Evolutionary conservation across 2,888 invertebrate species (phyloP).

Genomic region (Eurytoma adleriae): DNA sequence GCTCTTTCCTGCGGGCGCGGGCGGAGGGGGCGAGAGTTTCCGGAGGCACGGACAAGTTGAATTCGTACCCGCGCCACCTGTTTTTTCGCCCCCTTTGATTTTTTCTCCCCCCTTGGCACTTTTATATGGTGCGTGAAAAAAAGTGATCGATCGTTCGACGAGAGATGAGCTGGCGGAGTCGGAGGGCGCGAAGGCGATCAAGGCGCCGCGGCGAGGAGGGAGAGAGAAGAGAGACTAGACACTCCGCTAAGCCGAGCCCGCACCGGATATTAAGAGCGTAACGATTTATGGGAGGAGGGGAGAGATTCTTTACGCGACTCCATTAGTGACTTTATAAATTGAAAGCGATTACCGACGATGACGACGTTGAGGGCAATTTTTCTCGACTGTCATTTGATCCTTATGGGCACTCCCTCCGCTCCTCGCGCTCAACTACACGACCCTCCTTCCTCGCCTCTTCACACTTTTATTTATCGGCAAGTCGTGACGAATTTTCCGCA

Average conservation of each 20-base stretch:
- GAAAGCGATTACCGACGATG: slow-evolving; percentile 51
- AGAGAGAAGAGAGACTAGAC: slow-evolving; percentile 7
- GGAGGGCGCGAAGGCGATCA: not conserved
- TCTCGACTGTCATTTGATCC: slow-evolving; percentile 22
- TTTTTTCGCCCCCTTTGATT: not conserved
- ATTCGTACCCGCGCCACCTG: too few relatives aligned
- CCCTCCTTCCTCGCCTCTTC: too few relatives aligned
- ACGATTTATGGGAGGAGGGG: slow-evolving; percentile 46
- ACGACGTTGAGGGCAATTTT: slow-evolving; percentile 39
- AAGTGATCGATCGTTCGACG: slow-evolving; percentile 20
- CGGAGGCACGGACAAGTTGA: too few relatives aligned
- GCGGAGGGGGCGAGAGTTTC: too few relatives aligned
- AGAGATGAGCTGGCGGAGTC: not conserved
- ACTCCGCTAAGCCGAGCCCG: slow-evolving; percentile 18
- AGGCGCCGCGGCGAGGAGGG: not conserved
- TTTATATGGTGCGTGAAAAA: not conserved
- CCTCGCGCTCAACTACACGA: too few relatives aligned
- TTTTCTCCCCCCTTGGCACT: not conserved
- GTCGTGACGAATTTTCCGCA: not conserved
- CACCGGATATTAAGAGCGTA: slow-evolving; percentile 53
- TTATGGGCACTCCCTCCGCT: slow-evolving; percentile 1
- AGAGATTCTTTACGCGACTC: slow-evolving; percentile 45
- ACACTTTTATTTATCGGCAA: too few relatives aligned
- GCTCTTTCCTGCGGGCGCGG: too few relatives aligned
- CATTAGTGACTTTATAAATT: slow-evolving; percentile 54